Evolutionary conservation across 2,113 vertebrate genomes (phyloP).

Genomic region (Lycaon pictus): DNA sequence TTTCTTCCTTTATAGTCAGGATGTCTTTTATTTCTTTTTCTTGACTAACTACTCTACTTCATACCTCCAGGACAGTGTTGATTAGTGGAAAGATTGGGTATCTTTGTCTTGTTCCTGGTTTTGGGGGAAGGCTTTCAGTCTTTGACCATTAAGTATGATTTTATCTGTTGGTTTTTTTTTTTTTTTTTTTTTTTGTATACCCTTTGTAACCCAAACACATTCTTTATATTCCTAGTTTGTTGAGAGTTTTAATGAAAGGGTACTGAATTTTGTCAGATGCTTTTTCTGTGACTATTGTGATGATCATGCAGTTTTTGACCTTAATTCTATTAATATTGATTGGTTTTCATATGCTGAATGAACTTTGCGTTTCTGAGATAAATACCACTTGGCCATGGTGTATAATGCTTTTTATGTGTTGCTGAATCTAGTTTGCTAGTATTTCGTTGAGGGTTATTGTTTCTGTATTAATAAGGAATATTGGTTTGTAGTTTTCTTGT

Average conservation of each 20-base stretch:
- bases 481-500: constrained; percentile 3
- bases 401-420: constrained; percentile 5
- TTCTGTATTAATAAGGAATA: neutral
- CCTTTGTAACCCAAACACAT: neutral
- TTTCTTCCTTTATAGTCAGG: neutral
- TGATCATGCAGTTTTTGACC: neutral
- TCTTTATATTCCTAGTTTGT: constrained; percentile 1
- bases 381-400: neutral
- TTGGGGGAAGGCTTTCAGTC: neutral
- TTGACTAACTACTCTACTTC: neutral
- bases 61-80: neutral
- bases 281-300: neutral
- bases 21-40: neutral
- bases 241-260: constrained; percentile 22
- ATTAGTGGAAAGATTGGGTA: neutral
- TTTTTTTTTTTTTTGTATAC: neutral
- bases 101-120: neutral
- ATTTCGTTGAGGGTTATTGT: constrained; percentile 27
- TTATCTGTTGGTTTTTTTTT: neutral
- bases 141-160: neutral
- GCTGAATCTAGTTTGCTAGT: neutral
- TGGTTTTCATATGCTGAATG: neutral
- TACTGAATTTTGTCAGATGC: neutral
- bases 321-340: neutral
- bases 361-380: neutral